Evolutionary conservation across 2,113 vertebrate species (phyloP).

Genomic region (Leucosticte australis): DNA sequence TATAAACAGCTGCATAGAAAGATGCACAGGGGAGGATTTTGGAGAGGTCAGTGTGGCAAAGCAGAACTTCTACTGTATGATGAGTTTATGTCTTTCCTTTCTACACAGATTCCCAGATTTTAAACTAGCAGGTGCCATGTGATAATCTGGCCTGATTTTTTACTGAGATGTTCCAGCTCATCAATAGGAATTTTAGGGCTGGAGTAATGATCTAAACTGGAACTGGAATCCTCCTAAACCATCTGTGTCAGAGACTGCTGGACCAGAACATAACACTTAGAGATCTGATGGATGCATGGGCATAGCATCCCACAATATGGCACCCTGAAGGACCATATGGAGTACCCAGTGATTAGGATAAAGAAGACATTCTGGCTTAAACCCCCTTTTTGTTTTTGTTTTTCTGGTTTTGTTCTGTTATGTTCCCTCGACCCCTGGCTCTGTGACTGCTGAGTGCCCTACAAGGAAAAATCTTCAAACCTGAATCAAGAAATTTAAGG

Average conservation of each 20-base stretch:
- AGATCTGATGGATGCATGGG: neutral
- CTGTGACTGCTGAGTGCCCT: neutral
- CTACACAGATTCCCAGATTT: neutral
- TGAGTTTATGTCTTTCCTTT: neutral
- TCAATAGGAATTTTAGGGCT: neutral
- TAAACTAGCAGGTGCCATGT: neutral
- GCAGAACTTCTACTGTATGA: neutral
- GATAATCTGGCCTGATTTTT: neutral
- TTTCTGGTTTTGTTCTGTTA: neutral
- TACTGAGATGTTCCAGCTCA: neutral
- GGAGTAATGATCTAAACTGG: constrained; percentile 22
- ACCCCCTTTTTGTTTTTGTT: fast-evolving
- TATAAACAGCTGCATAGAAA: neutral
- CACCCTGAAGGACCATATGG: neutral
- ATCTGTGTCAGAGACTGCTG: constrained; percentile 22
- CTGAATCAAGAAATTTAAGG: neutral
- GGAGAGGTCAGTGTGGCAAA: neutral
- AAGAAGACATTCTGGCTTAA: neutral
- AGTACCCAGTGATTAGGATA: neutral
- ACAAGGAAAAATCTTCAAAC: neutral
- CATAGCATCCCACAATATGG: neutral
- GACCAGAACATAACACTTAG: neutral
- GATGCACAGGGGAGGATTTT: neutral
- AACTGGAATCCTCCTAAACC: neutral
- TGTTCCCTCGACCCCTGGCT: neutral